Conservation (phyloP, 2,113 vertebrate species). For the Aspidoscelis tigris region DNA sequence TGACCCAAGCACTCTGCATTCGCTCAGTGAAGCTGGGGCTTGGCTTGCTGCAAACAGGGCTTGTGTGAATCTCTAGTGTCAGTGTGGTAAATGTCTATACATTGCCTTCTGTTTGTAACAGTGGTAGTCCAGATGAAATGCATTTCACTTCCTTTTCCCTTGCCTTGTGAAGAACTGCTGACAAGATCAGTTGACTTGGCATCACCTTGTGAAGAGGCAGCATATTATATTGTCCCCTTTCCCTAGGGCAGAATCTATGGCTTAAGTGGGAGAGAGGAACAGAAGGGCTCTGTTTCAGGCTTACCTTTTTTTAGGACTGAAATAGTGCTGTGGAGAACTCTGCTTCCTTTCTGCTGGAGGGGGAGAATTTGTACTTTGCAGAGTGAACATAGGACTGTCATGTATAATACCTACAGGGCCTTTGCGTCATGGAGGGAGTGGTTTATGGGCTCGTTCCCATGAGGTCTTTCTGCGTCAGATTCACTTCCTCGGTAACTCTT, state of each 20-base stretch:
- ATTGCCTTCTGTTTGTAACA: neutral
- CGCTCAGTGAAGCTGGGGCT: no score
- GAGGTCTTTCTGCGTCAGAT: neutral
- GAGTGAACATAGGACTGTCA: accelerated
- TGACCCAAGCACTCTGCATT: neutral
- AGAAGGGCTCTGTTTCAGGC: slow-evolving; percentile 18
- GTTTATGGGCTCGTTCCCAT: neutral
- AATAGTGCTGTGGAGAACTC: neutral
- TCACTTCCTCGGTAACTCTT: neutral
- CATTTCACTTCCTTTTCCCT: neutral
- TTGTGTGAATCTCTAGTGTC: no score
- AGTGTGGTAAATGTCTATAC: neutral
- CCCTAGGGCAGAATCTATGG: neutral
- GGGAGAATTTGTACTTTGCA: neutral
- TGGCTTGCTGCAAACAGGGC: no score
- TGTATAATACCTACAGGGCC: neutral
- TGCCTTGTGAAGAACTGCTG: slow-evolving; percentile 34
- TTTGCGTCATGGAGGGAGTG: neutral
- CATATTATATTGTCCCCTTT: neutral
- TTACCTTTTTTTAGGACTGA: neutral
- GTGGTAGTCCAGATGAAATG: neutral
- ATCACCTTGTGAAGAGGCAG: neutral
- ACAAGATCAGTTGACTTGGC: slow-evolving; percentile 39
- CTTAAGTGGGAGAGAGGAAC: neutral
- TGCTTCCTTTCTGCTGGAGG: neutral